A percentile compares a stretch with the other conserved stretches of the same genome.
These are phyloP conservation scores for Zoanthus sociatus DNA, from an alignment of 92 coral and sea anemone species.

Conservation along the genomic window DNA sequence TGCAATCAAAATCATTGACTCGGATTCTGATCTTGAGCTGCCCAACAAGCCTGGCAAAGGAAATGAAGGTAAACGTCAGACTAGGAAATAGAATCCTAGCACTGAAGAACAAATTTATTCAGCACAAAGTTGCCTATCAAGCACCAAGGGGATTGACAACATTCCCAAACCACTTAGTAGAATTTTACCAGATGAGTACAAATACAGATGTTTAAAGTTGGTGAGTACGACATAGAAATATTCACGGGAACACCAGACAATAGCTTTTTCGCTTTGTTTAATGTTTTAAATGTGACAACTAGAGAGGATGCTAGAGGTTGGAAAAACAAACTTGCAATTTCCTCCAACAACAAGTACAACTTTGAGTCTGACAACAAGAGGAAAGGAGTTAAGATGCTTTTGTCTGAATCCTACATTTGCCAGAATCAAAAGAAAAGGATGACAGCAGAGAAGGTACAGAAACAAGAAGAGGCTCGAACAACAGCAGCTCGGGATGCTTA, in stretches of 20 bases:
- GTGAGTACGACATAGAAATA: conserved; percentile 8
- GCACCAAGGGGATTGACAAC: not conserved
- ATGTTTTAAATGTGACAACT: not conserved
- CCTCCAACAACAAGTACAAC: conserved; percentile 65
- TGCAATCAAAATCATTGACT: not conserved
- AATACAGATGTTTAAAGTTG: conserved; percentile 16
- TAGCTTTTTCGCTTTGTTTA: conserved; percentile 21
- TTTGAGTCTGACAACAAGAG: conserved; percentile 51
- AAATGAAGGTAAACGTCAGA: not conserved
- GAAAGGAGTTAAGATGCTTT: conserved; percentile 46
- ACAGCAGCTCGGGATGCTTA: conserved; percentile 49
- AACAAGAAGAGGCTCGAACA: conserved; percentile 19
- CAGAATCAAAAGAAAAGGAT: conserved; percentile 54
- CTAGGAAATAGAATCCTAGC: not conserved
- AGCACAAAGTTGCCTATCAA: not conserved
- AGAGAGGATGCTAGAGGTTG: conserved; percentile 10
- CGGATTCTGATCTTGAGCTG: conserved; percentile 33
- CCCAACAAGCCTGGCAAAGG: conserved; percentile 7
- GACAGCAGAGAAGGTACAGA: conserved; percentile 47
- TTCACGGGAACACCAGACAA: conserved; percentile 27
- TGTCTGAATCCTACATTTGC: conserved; percentile 57
- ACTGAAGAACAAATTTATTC: conserved; percentile 17
- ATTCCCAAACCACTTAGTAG: not conserved
- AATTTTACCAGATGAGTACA: conserved; percentile 23
- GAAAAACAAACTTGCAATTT: conserved; percentile 16